Conservation (phyloP, 53 echinoderm and acorn worm genomes). For the Glandiceps talaboti region DNA sequence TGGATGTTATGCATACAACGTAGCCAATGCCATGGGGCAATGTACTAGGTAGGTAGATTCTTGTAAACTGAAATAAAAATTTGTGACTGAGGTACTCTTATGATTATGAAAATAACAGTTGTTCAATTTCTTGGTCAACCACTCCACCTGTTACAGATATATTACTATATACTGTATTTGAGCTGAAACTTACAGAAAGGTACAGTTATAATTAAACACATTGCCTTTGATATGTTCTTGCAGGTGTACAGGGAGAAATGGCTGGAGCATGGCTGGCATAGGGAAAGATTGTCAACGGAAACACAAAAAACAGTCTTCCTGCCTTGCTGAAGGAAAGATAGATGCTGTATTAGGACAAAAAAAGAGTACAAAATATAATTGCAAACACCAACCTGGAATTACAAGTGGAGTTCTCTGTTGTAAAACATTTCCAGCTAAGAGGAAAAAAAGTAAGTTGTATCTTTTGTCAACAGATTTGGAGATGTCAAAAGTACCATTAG, state of each 20-base stretch:
- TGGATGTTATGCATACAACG: constrained; percentile 86
- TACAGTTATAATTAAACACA: no score
- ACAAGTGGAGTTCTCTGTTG: constrained; percentile 72
- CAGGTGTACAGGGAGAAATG: constrained; percentile 61
- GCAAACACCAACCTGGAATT: constrained; percentile 79
- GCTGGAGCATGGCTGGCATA: constrained; percentile 58
- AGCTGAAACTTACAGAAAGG: no score
- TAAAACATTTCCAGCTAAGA: constrained; percentile 28
- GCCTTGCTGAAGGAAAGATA: constrained; percentile 73
- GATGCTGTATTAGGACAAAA: constrained; percentile 54
- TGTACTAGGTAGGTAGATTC: constrained; percentile 73
- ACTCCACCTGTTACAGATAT: neutral
- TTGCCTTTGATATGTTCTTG: no score
- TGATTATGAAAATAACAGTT: no score
- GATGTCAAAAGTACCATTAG: no score
- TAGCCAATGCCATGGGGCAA: constrained; percentile 72
- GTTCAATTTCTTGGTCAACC: no score
- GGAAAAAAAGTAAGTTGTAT: neutral
- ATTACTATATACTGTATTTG: neutral
- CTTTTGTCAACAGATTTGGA: no score
- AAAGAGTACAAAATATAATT: constrained; percentile 27
- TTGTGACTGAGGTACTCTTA: no score
- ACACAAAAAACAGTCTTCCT: constrained; percentile 49
- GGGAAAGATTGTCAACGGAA: constrained; percentile 82
- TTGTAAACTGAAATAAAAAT: no score